Base-by-base conservation (phyloP, 2,113 vertebrate genomes). In the Lamprologus speciosus region DNA sequence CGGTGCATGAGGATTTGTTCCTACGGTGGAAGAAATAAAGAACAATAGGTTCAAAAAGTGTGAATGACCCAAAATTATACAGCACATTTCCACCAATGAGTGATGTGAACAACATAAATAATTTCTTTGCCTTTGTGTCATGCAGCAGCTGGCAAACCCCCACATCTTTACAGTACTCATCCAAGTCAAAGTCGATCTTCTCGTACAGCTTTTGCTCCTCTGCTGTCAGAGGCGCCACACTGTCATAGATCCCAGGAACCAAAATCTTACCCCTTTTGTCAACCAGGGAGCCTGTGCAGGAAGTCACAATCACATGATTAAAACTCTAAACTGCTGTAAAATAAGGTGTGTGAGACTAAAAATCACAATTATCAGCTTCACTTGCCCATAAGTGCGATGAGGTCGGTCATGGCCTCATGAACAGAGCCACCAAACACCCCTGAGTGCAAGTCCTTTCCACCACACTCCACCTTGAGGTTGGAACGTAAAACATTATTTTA, bases 401-500 rank as follows among this genome's bases (percentile, higher is more conserved):
- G 97, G 90, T 99, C 98, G 0, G 97, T 98, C 99, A 99, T 99
- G 81, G 98, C 98, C 90, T 99, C 98, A 6, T 99, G 97, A 13
- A 99, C 97, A 0, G 98, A 99, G 4, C 99, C 99, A 3, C 99
- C 98, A 51, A 99, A 99, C 82, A 99, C 98, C 0, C 99, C 99
- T 1, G 98, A 99, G 89, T 99, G 99, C 14, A 99, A 97, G 90
- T 99, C 99, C 89, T 96, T 98, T 58, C 85, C 94, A 65, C 94
- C 92, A 28, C 98, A 97, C 57, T 97, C 96, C 92, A 99, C 96
- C 98, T 95, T 82, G 95, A 90, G 2, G 89, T 14, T 35, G 2
- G 47, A 65, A 81, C n/a, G 0, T 2, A 81, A 80, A 19, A 8
- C 1, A 4, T 4, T 0, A 21, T 21, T 47, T 33, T 2, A 68